phyloP scores from a whole-genome alignment of 1,140 invertebrate genomes.

The Pseudomyrmex sp. region DNA sequence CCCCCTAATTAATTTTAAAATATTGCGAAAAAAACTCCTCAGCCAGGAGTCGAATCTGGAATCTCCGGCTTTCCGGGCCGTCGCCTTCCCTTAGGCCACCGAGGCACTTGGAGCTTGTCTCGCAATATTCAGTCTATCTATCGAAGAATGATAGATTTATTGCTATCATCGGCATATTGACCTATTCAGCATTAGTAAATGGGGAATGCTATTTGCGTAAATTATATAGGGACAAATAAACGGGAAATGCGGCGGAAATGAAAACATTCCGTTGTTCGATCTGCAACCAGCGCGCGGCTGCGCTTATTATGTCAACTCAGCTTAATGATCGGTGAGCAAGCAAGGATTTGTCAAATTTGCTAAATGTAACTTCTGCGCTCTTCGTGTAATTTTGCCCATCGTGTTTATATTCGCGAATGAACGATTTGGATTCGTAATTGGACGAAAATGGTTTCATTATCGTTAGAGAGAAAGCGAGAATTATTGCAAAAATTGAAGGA shows the following conservation, averaged over 20 bases:
- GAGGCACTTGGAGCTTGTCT: too few relatives aligned
- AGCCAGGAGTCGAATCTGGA: too few relatives aligned
- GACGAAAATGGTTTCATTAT: conserved; percentile 16
- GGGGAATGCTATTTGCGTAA: not conserved
- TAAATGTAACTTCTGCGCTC: conserved; percentile 53
- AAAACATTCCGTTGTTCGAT: conserved; percentile 49
- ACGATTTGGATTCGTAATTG: conserved; percentile 9
- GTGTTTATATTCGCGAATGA: conserved; percentile 16
- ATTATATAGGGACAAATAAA: conserved; percentile 5
- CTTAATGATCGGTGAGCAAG: conserved; percentile 59
- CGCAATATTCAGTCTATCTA: too few relatives aligned
- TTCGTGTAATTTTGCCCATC: conserved; percentile 43
- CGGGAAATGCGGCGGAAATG: conserved; percentile 16
- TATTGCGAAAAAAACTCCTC: too few relatives aligned
- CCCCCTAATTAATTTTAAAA: too few relatives aligned
- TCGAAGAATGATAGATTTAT: not conserved
- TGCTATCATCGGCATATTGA: not conserved
- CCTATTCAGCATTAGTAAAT: not conserved
- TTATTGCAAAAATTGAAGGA: conserved; percentile 9
- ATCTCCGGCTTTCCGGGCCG: too few relatives aligned
- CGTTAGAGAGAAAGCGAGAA: not conserved
- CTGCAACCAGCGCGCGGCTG: not conserved
- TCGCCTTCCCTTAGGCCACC: too few relatives aligned
- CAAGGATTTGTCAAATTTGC: conserved; percentile 52
- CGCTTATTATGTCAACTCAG: conserved; percentile 51